phyloP scores from a whole-genome alignment of 1,140 invertebrate genomes.

The Colletes latitarsis region DNA sequence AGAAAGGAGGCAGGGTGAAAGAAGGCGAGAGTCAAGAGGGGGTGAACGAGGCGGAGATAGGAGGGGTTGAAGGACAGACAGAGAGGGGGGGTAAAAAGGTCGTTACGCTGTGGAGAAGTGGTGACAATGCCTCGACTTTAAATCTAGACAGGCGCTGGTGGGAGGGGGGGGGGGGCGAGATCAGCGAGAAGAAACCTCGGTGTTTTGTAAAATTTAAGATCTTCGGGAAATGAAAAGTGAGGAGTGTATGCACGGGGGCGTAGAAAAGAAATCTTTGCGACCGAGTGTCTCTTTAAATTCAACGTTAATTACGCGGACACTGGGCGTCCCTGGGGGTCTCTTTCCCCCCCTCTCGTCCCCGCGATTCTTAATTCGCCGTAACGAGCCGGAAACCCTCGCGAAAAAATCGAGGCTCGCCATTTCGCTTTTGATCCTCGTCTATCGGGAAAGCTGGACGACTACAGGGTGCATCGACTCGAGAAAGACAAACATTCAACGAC shows the following conservation, averaged over 20 bases:
- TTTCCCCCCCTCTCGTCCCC: too few species aligned
- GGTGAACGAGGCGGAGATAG: conserved; percentile 41
- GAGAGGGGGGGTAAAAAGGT: conserved; percentile 50
- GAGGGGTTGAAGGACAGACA: background rate
- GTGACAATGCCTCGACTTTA: conserved; percentile 62
- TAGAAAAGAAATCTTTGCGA: conserved; percentile 16
- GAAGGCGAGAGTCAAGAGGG: conserved; percentile 49
- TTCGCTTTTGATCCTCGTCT: too few species aligned
- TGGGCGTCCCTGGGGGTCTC: too few species aligned
- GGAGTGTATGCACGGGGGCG: background rate
- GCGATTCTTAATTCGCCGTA: background rate
- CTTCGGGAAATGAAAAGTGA: conserved; percentile 54
- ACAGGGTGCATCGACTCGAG: too few species aligned
- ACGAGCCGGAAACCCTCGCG: conserved; percentile 9
- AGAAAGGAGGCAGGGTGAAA: conserved; percentile 29
- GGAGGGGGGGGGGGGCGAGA: background rate
- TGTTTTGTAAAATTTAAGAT: conserved; percentile 68
- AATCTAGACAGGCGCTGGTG: conserved; percentile 28
- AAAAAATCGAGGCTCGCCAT: too few species aligned
- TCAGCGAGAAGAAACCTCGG: conserved; percentile 9
- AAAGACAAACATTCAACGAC: too few species aligned
- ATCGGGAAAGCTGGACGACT: too few species aligned
- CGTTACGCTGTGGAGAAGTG: conserved; percentile 63
- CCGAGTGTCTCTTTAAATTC: conserved; percentile 38
- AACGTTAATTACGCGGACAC: conserved; percentile 38